Base-by-base conservation (phyloP, 2,888 invertebrate genomes). In the Ochropleura plecta region DNA sequence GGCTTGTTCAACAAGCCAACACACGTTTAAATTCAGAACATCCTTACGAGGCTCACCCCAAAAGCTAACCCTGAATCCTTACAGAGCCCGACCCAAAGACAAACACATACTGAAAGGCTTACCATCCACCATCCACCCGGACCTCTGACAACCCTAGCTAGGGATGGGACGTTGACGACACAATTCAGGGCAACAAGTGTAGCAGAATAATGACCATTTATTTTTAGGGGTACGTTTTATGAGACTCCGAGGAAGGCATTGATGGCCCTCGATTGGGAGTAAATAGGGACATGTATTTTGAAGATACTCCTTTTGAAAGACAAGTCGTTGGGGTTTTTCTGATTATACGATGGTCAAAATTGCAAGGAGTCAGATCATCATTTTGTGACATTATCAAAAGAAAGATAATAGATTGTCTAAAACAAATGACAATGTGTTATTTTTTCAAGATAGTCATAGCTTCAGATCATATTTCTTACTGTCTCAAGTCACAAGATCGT, bases 171-270 rank as follows among this genome's bases (percentile, higher is more conserved):
- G 76, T 78, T 85, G 85, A 87, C 86, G 87, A 88, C 88, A 86
- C 85, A 86, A 85, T 86, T 83, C 82, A 79, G 79, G 87, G 88
- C 88, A 88, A 88, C 88, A 88, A 88, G 88, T 88, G 88, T 88
- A 81, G 67, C 82, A 82, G 84, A 88, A 88, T 88, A 88, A 88
- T 88, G 88, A 85, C 82, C 88, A 88, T 88, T 88, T 88, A 88
- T 86, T 88, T 88, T 88, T 84, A 87, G 88, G 87, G 84, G 68
- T 76, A 80, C 81, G 76, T 72, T 87, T 87, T 87, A 87, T 80
- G 88, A 83, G 76, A 70, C 76, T 79, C 83, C 44, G 80, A 81
- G 84, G 70, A 84, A 82, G 74, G 74, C 74, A 84, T 86, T 83
- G 82, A 84, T 83, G 66, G 82, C 62, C 70, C 82, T 79, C 83